A percentile compares a stretch with the other conserved stretches of the same genome.
phyloP scores from a whole-genome alignment of 2,797 vertebrate genomes.

The Eulemur rubriventer region DNA sequence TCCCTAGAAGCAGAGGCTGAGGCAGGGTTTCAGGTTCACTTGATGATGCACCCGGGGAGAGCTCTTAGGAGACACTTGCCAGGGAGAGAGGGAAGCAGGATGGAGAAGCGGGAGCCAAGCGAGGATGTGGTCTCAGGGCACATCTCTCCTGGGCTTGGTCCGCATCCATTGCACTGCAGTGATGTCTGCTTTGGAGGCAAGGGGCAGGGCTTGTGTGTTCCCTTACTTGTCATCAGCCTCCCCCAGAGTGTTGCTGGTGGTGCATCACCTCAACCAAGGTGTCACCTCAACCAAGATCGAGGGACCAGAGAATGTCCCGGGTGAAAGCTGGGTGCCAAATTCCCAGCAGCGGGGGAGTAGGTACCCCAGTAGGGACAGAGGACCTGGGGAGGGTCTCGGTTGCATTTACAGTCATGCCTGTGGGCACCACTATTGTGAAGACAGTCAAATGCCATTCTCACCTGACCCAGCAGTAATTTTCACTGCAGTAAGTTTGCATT shows the following conservation, averaged over 20 bases:
- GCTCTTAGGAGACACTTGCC: not conserved
- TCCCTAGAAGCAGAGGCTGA: not conserved
- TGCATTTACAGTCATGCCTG: not conserved
- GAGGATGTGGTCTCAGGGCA: not conserved
- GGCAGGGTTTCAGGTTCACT: not conserved
- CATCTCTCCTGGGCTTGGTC: not conserved
- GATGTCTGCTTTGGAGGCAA: not conserved
- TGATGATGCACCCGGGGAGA: not conserved
- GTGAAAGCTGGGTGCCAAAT: not conserved
- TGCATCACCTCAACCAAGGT: not conserved
- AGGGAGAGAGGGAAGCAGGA: not conserved
- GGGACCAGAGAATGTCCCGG: not conserved
- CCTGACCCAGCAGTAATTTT: not conserved
- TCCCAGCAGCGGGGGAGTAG: not conserved
- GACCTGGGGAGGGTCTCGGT: not conserved
- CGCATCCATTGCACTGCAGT: no score
- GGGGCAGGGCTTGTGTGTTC: not conserved
- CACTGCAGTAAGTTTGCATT: not conserved
- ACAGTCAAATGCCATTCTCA: not conserved
- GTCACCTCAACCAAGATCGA: not conserved
- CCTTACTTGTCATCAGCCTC: not conserved
- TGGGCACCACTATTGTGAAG: not conserved
- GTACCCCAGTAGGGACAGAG: not conserved
- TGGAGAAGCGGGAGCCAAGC: not conserved
- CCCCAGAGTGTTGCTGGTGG: not conserved